Conservation (phyloP, 2,888 invertebrate species). For the Furcula furcula region DNA sequence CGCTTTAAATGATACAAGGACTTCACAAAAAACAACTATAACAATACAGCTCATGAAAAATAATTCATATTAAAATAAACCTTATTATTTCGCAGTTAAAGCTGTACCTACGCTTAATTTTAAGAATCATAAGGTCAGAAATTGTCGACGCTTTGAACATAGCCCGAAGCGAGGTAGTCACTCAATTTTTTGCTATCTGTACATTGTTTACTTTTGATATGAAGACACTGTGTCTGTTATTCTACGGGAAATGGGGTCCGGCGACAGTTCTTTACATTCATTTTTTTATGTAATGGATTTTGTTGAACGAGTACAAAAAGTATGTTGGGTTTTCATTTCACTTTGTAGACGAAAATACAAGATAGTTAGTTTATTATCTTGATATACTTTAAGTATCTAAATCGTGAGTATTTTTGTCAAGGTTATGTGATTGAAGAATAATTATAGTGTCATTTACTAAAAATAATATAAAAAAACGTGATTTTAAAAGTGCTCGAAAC, state of each 20-base stretch:
- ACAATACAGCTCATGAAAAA: neutral
- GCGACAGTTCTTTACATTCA: slow-evolving; percentile 5
- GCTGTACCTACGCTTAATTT: neutral
- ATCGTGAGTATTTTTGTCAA: too few species aligned
- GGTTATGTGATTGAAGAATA: too few species aligned
- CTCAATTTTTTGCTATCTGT: slow-evolving; percentile 36
- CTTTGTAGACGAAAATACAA: too few species aligned
- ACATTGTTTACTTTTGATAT: slow-evolving; percentile 37
- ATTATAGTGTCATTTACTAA: too few species aligned
- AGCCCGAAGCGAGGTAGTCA: slow-evolving; percentile 40
- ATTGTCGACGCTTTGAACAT: slow-evolving; percentile 19
- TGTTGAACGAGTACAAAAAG: too few species aligned
- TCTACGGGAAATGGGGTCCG: slow-evolving; percentile 20
- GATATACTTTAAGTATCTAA: too few species aligned
- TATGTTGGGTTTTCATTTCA: slow-evolving; percentile 4
- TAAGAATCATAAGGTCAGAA: slow-evolving; percentile 6
- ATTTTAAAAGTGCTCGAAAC: too few species aligned
- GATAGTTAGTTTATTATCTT: too few species aligned
- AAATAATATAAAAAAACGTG: too few species aligned
- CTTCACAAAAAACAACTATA: slow-evolving; percentile 3
- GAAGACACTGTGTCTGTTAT: slow-evolving; percentile 26
- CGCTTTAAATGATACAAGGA: slow-evolving; percentile 14
- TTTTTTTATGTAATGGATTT: too few species aligned
- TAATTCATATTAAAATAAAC: neutral
- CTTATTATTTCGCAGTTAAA: slow-evolving; percentile 1